Evolutionary conservation across 2,888 invertebrate species (phyloP), one percentile per base, ranked within the genome.

Genomic region (Tenthredo notha): DNA sequence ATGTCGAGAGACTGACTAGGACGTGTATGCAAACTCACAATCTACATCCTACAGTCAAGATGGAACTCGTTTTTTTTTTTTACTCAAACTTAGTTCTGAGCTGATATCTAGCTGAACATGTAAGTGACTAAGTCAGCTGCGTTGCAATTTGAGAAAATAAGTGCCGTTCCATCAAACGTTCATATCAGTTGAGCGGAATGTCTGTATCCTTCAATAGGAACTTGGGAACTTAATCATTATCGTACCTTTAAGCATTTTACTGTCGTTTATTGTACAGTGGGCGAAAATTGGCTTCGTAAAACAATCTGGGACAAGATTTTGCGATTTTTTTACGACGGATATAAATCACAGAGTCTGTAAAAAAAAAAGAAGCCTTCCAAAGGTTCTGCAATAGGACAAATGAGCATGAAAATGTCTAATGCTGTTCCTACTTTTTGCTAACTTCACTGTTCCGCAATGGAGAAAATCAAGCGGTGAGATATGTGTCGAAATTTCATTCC

Each of bases 401-500:
- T 18, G 29, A 77, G 54, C 47, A 9, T 21, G 61, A 18, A 58
- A 21, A 5, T 61, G 25, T 37, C 10, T 9, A 15, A 10, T 43
- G 21, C n/a, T 40, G 40, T 80, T 77, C 10, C 3, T 21, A 80
- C 40, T 61, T 21, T 25, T 37, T 0, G 37, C 61, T 40, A n/a
- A 80, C 80, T 80, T 80, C 61, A 80, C 61, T 40, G 2, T 33
- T 21, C 12, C n/a, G 61, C 61, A 43, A 58, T 80, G 61, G 5
- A 50, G 10, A 33, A 61, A 25, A n/a, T 5, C 37, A 25, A 7
- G 47, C 12, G 47, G 75, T 25, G 7, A 25, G 50, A 75, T 80
- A 61, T 5, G 43, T 77, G 54, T 61, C 12, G 6, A 61, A 80
- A 80, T 80, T 43, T 37, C 1, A 65, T 80, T 61, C 12, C 12